phyloP scores from a whole-genome alignment of 2,888 invertebrate species.

The Sussaba pulchella region DNA sequence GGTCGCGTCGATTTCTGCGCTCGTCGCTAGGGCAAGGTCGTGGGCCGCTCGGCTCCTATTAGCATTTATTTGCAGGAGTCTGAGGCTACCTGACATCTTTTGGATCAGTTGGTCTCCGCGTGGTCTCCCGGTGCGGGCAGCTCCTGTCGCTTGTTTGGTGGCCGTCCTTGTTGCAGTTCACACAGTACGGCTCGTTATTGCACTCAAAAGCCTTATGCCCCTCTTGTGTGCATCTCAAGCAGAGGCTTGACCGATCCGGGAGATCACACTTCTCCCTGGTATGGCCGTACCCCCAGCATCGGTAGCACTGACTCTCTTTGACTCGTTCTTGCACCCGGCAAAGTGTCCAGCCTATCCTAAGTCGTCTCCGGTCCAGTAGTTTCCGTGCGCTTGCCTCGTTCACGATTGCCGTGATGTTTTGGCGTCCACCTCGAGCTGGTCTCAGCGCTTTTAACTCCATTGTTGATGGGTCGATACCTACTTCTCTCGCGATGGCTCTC shows the following conservation, averaged over 20 bases:
- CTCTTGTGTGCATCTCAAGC: constrained; percentile 63
- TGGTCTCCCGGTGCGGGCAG: background rate
- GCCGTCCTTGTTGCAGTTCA: constrained; percentile 56
- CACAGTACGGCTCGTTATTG: constrained; percentile 54
- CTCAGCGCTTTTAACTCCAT: constrained; percentile 65
- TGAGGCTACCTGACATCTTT: background rate
- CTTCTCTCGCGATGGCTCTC: constrained; percentile 13
- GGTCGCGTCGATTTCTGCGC: background rate
- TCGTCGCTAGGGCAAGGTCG: constrained; percentile 13
- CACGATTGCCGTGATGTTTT: constrained; percentile 62
- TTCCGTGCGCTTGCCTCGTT: background rate
- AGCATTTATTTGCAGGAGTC: constrained; percentile 42
- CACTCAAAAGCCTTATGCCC: constrained; percentile 64
- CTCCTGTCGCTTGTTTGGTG: background rate
- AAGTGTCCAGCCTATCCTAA: constrained; percentile 35
- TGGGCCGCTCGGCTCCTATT: constrained; percentile 28
- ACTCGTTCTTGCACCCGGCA: constrained; percentile 58
- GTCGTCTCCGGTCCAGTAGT: constrained; percentile 20
- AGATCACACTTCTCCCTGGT: constrained; percentile 55
- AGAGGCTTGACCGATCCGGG: constrained; percentile 57
- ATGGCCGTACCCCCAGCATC: constrained; percentile 65
- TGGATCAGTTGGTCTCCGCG: background rate
- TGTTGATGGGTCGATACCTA: background rate
- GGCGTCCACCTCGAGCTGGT: constrained; percentile 61
- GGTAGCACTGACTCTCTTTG: constrained; percentile 54